Base-by-base conservation (phyloP, 2,797 vertebrate species). In the Prionace glauca region DNA sequence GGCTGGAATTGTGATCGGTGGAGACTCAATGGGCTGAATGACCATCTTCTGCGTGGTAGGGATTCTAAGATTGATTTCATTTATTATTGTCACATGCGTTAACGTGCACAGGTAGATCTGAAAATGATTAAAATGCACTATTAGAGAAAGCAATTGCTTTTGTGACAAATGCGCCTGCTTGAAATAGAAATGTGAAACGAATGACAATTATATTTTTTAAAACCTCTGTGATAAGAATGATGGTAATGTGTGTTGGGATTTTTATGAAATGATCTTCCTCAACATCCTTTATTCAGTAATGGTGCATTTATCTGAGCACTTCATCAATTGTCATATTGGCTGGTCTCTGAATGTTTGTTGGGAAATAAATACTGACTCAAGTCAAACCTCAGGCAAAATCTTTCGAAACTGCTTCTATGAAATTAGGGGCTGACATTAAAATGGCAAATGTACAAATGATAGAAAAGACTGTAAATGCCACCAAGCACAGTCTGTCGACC, bases 391-490 rank as follows among this genome's bases (percentile, higher is more conserved):
- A 98, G 96, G 98, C 98, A 96, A 98, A 99, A 97, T 99, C 98
- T 96, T 99, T 99, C 95, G 98, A 98, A 96, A 99, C 98, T 67
- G 98, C 98, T 96, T 99, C 98, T 84, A 99, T 98, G 97, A 99
- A 99, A 96, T 99, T 99, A 95, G 98, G 98, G 36, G 99, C 99
- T 8, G 99, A 98, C 98, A 99, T 98, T 95, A 99, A 97, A 96
- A 99, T 99, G 96, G 98, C 98, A 96, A 99, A 98, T 77, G 98
- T 99, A 97, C 98, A 99, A 97, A 99, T 98, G 96, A 99, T 98
- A 96, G 98, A 98, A 96, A 99, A 99, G 95, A 99, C 98, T 1
- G 98, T 98, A 97, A 99, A 99, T 45, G 98, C 98, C 96, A 99
- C 98, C 95, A 99, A 97, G 96, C 99, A 99, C 81, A 99, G 97